Base-by-base conservation (phyloP, 2,113 vertebrate genomes). In the Chaetodon trifascialis region DNA sequence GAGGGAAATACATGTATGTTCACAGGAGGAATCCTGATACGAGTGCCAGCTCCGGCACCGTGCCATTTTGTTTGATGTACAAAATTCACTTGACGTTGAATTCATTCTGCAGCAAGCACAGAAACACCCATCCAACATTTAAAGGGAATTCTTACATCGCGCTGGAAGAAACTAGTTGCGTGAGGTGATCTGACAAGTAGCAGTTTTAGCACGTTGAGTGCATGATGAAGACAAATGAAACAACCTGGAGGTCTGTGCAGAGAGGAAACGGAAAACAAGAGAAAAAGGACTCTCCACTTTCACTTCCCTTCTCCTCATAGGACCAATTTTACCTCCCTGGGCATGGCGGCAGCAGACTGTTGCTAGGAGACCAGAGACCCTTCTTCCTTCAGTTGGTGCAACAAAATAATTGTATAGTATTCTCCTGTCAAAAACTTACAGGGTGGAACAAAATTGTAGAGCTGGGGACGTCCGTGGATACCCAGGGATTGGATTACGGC, bases 351-450 rank as follows among this genome's bases (percentile, higher is more conserved):
- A 93, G 92, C 85, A 83, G 81, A 93, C 92, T 92, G 95, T 96
- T 96, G 95, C 95, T 95, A 96, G 94, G 95, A 94, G 86, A 95
- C 95, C 85, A 60, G 86, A 93, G 89, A 93, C 91, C 91, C 78
- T 73, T 54, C 77, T 84, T 93, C 69, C 67, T 80, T 80, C 83
- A 92, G 87, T 92, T 94, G 89, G 92, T 87, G 89, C 93, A 94
- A 94, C 92, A 92, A 94, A 94, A 93, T 94, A 94, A 95, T 91
- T 93, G 91, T 89, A 93, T 79, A 86, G 90, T 90, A 91, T 90
- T 90, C 90, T 90, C 82, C 86, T 92, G 91, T 94, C 91, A 84
- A 90, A 93, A 91, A 92, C 88, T 88, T 91, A 84, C 86, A 85
- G 84, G 71, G 82, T 86, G 83, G 90, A 93, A 90, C 85, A 14